Evolutionary conservation across 2,888 invertebrate genomes (phyloP), one percentile per base, ranked within the genome.

Genomic region (Tachina fera): DNA sequence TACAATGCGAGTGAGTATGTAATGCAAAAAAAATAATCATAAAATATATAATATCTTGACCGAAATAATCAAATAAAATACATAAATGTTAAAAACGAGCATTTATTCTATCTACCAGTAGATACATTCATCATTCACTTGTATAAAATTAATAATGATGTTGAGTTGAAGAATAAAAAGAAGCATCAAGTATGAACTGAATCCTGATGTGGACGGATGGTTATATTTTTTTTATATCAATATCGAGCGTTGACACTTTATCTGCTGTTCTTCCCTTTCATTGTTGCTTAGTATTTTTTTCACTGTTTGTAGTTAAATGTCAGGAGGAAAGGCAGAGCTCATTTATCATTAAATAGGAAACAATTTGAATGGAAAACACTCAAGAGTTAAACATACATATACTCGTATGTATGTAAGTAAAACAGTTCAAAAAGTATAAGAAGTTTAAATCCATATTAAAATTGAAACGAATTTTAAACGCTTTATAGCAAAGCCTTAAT

Each of bases 321-420:
- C 80, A 71, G 49, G 31, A 70, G n/a, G 39, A 19, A 41, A 58
- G 49, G 47, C 49, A 51, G 41, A 67, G 72, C 78, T 83, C 86
- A 65, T 86, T 80, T 83, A 86, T 81, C 83, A 86, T 86, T 83
- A 86, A 86, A 86, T 83, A 83, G 80, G 80, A 86, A 86, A 77
- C 56, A 86, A 72, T 83, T 63, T 71, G 71, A 71, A 83, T 81
- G 75, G 65, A 60, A 79, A 70, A 58, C 78, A 75, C 83, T 83
- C 76, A 22, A 78, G 83, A 51, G 65, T 63, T 61, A 39, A 22
- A 16, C 41, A 61, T 43, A 53, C 53, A 70, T 6, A 65, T 10
- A n/a, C n/a, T 3, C 61, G 16, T 31, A 31, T 6, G 4, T 4
- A 31, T 31, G 0, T 31, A 31, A 31, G 31, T 31, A 31, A 9